Conservation (phyloP, 2,113 vertebrate genomes). For the Dendropsophus ebraccatus region DNA sequence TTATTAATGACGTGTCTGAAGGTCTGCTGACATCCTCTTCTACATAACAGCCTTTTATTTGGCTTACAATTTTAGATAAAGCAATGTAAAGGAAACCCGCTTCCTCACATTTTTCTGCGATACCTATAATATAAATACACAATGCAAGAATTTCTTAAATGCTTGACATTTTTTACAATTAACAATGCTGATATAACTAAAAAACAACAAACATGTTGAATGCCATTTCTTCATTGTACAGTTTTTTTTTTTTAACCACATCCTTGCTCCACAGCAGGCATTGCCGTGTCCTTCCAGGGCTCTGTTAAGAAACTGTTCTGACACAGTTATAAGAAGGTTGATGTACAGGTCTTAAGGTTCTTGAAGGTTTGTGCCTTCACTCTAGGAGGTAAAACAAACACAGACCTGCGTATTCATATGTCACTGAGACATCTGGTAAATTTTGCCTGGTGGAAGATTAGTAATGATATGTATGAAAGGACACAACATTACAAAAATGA, state of each 20-base stretch:
- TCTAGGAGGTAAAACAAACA: slow-evolving; percentile 74
- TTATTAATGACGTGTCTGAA: background rate
- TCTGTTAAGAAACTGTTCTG: background rate
- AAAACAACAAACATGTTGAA: background rate
- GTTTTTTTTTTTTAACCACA: background rate
- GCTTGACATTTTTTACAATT: slow-evolving; percentile 1
- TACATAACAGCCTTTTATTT: slow-evolving; percentile 8
- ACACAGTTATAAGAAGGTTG: background rate
- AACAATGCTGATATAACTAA: slow-evolving; percentile 4
- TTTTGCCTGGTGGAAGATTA: slow-evolving; percentile 65
- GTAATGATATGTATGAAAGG: slow-evolving; percentile 44
- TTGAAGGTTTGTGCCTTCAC: slow-evolving; percentile 54
- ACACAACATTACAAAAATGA: slow-evolving; percentile 48
- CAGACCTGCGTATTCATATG: slow-evolving; percentile 69
- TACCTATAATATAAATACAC: slow-evolving; percentile 16
- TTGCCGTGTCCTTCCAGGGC: background rate
- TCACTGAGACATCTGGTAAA: slow-evolving; percentile 64
- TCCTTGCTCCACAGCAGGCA: background rate
- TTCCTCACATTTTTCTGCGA: slow-evolving; percentile 21
- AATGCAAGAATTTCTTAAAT: slow-evolving; percentile 23
- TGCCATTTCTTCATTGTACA: background rate
- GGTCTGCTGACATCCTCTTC: background rate
- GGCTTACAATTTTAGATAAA: slow-evolving; percentile 4
- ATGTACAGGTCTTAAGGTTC: background rate
- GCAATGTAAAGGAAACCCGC: slow-evolving; percentile 22